Evolutionary conservation across 2,888 invertebrate genomes (phyloP), one percentile per base, ranked within the genome.

Genomic region (Gastrophysa polygoni): DNA sequence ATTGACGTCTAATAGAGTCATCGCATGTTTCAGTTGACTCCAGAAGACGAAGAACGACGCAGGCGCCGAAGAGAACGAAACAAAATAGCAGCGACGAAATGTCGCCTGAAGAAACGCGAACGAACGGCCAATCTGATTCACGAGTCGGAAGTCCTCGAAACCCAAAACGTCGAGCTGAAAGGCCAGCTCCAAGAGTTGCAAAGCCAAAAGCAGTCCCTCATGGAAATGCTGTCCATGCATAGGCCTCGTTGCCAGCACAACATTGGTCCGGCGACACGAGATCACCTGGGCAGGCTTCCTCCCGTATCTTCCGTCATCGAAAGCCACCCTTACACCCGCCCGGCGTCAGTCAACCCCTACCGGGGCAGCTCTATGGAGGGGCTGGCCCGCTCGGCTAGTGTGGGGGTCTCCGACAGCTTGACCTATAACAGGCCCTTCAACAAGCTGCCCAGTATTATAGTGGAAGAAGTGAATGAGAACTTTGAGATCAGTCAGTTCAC

Each of bases 61-160:
- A 85, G 92, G 63, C 86, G 94, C 60, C 85, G 96, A 76, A 88
- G 96, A 74, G 96, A 96, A 82, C 86, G 95, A 72, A 96, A 96
- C 82, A 96, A 96, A 84, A 93, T 96, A 68, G 96, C 96, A 55
- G 96, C 96, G 62, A 96, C 96, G 10, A 96, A 96, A 81, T 96
- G 96, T 79, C 88, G 96, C 70, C 87, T 95, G 85, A 96, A 96
- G 86, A 96, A 96, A 81, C 90, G 95, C 38, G 94, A 95, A 78
- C 88, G 92, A 69, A 95, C 94, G 1, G 89, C 90, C 72, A 93
- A 93, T 77, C 83, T 95, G 71, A 91, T 94, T 71, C 89, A 89
- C 67, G 95, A 95, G 83, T 92, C 94, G 55, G 94, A 94, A 81
- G 88, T 89, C 54, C 82, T 95, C 64, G 94, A 95, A 80, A 89